Evolutionary conservation across 2,797 vertebrate species (phyloP).

Genomic region (Anguilla megastoma): DNA sequence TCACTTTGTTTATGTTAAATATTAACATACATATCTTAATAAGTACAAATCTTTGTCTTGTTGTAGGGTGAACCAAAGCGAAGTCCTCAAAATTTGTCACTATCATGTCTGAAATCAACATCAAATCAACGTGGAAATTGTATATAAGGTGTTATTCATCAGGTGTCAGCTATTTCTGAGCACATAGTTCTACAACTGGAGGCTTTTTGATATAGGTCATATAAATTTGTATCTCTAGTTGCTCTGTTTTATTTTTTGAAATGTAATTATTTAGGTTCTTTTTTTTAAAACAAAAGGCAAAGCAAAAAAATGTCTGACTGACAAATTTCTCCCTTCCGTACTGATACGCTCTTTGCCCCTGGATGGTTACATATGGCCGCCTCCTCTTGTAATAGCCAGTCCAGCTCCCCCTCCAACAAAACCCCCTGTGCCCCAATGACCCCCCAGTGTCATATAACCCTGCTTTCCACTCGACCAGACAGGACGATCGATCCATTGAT

Average conservation of each 20-base stretch:
- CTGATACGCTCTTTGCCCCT: background rate
- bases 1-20: background rate
- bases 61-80: slow-evolving; percentile 43
- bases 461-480: background rate
- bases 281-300: slow-evolving; percentile 10
- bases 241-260: background rate
- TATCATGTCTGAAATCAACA: slow-evolving; percentile 50
- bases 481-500: background rate
- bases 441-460: background rate
- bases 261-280: background rate
- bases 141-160: background rate
- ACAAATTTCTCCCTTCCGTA: background rate
- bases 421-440: background rate
- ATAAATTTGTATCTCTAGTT: background rate
- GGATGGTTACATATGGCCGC: background rate
- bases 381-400: background rate
- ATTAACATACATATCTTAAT: background rate
- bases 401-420: background rate
- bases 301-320: slow-evolving; percentile 8
- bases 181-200: background rate
- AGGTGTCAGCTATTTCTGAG: background rate
- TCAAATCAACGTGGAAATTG: background rate
- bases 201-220: background rate
- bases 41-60: background rate
- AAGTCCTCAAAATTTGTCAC: slow-evolving; percentile 54